Evolutionary conservation across 2,888 invertebrate genomes (phyloP).

Genomic region (Chaetoderma sp.): DNA sequence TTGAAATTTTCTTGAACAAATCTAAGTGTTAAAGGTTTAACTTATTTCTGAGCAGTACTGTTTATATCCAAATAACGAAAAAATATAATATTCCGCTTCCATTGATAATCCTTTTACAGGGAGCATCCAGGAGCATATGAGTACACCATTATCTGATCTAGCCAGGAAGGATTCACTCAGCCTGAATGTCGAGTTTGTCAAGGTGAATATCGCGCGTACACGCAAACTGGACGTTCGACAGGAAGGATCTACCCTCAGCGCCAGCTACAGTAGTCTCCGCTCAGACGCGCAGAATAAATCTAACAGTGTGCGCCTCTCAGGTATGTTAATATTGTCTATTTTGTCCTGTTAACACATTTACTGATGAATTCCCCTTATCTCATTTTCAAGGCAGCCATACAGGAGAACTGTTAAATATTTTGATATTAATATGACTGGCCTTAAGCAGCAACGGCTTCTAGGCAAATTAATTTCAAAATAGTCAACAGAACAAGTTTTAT

Average conservation of each 20-base stretch:
- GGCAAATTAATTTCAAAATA: no score
- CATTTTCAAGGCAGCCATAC: no score
- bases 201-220: slow-evolving; percentile 92
- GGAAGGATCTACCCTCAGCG: background rate
- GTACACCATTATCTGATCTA: slow-evolving; percentile 44
- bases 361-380: no score
- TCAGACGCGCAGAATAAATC: slow-evolving; percentile 46
- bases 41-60: no score
- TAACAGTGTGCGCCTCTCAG: slow-evolving; percentile 85
- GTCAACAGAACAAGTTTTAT: no score
- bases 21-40: no score
- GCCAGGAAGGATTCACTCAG: slow-evolving; percentile 91
- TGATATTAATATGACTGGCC: no score
- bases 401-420: no score
- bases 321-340: slow-evolving; percentile 73
- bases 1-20: no score
- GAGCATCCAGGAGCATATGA: slow-evolving; percentile 50
- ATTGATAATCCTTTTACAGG: slow-evolving; percentile 39
- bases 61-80: no score
- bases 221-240: slow-evolving; percentile 82
- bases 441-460: no score
- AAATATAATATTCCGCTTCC: no score
- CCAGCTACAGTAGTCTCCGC: slow-evolving; percentile 7
- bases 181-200: slow-evolving; percentile 96
- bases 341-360: background rate